phyloP scores from a whole-genome alignment of 2,888 invertebrate genomes.

The Mesoligia furuncula region DNA sequence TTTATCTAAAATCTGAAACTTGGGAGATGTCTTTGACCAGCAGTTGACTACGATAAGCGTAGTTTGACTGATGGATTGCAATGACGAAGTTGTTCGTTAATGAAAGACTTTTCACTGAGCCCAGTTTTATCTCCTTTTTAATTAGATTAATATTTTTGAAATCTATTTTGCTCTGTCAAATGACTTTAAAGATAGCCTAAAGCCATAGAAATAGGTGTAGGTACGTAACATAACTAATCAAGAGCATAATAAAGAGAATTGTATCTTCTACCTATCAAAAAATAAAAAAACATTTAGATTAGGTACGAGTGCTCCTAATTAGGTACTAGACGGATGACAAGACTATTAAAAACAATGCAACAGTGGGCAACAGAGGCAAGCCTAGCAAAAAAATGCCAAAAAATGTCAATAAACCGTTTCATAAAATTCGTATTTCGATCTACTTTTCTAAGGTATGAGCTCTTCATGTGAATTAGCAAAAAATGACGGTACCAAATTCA shows the following conservation, averaged over 20 bases:
- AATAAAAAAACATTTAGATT: neutral
- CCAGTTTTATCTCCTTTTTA: conserved; percentile 5
- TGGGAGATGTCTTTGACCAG: neutral
- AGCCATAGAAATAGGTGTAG: no score
- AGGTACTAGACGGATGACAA: neutral
- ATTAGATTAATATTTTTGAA: neutral
- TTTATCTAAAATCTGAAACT: conserved; percentile 13
- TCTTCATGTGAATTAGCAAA: no score
- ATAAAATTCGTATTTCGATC: no score
- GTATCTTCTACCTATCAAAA: neutral
- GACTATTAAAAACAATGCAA: neutral
- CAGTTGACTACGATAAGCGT: conserved; percentile 21
- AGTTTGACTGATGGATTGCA: conserved; percentile 32
- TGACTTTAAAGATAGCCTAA: neutral
- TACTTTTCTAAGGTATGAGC: no score
- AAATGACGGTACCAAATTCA: no score
- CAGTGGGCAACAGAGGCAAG: no score
- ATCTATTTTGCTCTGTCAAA: neutral
- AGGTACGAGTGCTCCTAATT: neutral
- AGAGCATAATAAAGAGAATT: neutral
- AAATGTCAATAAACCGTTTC: no score
- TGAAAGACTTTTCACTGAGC: neutral
- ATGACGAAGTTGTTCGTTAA: neutral
- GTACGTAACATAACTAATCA: neutral
- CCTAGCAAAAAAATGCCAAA: no score